Base-by-base conservation (phyloP, 2,888 invertebrate genomes). In the Erebia aethiops region DNA sequence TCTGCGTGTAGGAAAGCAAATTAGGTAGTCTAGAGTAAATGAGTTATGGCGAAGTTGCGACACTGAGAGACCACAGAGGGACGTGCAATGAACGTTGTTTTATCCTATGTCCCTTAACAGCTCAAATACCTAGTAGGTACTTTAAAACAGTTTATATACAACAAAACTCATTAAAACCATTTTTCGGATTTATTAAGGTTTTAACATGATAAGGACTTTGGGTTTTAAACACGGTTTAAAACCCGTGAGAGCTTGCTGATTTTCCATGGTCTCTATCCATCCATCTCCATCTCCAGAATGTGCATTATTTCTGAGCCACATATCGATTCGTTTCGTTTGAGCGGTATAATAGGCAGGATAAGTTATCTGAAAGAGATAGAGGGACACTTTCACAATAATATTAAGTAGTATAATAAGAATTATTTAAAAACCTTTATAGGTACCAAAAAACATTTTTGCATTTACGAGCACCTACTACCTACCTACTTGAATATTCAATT, bases 11-110 rank as follows among this genome's bases (percentile, higher is more conserved):
- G 81, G 85, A 83, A 85, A 87, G 85, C 87, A 89, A 90, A 90
- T 89, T 90, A 90, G 87, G 82, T 82, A 85, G 87, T 83, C 82
- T 82, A 82, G 84, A 81, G 87, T 89, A 88, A 90, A 88, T 90
- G 87, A 89, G 89, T 90, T 90, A 90, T 85, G 83, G 84, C 79
- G 79, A 85, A 89, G 86, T 88, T 87, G 83, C 79, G 75, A 79
- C 62, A 71, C 62, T 46, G 49, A 14, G 57, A 69, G 58, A 56
- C 69, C 68, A 68, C 71, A 66, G 56, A 46, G 54, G 52, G 66
- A 70, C 65, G 63, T 63, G 49, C 57, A 63, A 52, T 60, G 68
- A 68, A 64, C 64, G 52, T 64, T 64, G 52, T 64, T 64, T 64
- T 62, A 62, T 62, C 46, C 46, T 46, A 16, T 46, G 46, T 49